Base-by-base conservation (phyloP, 2,113 vertebrate genomes). In the Dolichallabes microphthalmus region DNA sequence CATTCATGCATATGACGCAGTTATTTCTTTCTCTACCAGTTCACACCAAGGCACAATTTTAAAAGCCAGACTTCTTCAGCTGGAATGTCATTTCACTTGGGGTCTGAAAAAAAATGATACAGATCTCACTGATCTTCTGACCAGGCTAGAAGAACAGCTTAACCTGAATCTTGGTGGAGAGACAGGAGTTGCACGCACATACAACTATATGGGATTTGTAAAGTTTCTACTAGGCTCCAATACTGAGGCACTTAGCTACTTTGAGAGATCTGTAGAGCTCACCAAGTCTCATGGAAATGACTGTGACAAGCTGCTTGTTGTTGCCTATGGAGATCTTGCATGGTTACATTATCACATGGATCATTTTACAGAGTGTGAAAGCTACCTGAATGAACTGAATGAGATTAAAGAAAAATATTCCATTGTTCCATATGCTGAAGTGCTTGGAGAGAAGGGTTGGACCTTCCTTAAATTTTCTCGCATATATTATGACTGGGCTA, bases 361-460 rank as follows among this genome's bases (percentile, higher is more conserved):
- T 2, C 86, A 85, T 14, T 53, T 81, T 22, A 27, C 50, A 17
- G 81, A 89, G 12, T 85, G 82, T 55, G 60, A 81, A 52, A 82
- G 63, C 20, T 91, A 88, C 82, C 61, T 91, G 58, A 75, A 71
- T 35, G 2, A 35, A 35, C 32, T 35, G 32, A 35, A 2, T 35
- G 2, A 35, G 1, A 35, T 35, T 35, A 35, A 35, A 35, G 32
- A 35, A 35, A 35, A 35, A 35, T 35, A 35, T 35, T 2, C 32
- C 32, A 35, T 35, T 35, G 32, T 35, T 35, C 32, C 32, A 35
- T 35, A 35, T 35, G 32, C 32, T 52, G 93, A 94, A 30, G 81
- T 95, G 50, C 87, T 86, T 22, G 93, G 93, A 87, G 94, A 96
- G 82, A 88, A 95, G 89, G 95, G 93, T 7, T 95, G 94, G 95